phyloP scores from a whole-genome alignment of 2,113 vertebrate species.

The Balaeniceps rex region DNA sequence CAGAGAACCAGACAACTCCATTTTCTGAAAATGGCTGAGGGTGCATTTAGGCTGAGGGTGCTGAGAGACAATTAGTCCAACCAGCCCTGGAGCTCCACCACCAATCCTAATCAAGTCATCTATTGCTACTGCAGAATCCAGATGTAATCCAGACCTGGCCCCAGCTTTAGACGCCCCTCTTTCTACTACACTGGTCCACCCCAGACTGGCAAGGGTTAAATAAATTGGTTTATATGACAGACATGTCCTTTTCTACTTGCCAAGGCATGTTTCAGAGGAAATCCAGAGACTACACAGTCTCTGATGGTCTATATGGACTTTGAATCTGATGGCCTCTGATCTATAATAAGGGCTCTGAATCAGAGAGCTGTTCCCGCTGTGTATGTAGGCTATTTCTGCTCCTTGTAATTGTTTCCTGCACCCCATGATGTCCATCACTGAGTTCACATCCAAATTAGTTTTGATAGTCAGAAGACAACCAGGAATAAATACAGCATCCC shows the following conservation, averaged over 20 bases:
- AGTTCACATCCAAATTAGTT: neutral
- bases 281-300: neutral
- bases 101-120: neutral
- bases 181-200: neutral
- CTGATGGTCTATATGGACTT: neutral
- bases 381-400: neutral
- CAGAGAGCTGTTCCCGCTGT: neutral
- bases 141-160: neutral
- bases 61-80: neutral
- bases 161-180: neutral
- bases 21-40: neutral
- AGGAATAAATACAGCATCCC: neutral
- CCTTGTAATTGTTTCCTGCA: neutral
- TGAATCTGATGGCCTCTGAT: conserved; percentile 17
- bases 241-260: neutral
- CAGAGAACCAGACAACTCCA: neutral
- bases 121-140: neutral
- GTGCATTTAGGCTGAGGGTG: neutral
- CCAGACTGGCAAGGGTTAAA: neutral
- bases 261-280: neutral
- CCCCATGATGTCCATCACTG: neutral
- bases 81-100: neutral
- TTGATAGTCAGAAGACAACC: neutral
- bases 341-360: neutral
- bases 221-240: neutral